Evolutionary conservation across 2,797 vertebrate species (phyloP), one percentile per base, ranked within the genome.

Genomic region (Limosa lapponica): DNA sequence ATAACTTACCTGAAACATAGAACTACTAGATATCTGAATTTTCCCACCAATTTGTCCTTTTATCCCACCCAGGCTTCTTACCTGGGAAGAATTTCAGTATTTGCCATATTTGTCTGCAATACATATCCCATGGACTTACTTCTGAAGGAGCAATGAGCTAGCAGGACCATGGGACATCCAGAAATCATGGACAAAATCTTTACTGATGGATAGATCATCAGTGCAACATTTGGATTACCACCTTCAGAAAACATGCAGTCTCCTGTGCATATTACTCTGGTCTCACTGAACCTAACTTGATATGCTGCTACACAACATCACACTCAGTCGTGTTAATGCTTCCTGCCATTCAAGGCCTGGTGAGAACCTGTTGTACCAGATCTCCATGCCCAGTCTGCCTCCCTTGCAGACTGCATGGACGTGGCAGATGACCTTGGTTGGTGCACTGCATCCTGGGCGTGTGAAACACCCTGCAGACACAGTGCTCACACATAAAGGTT

Each of bases 261-360:
- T 32, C 3, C 24, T 28, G 8, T 34, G 12, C 3, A 1, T 8
- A 16, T 55, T 49, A 17, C 17, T 66, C 34, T 64, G n/a, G 2
- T 44, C 32, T 77, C 46, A 7, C 51, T 39, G 46, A 13, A 8
- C 22, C 58, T 37, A 16, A 25, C 30, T 20, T 8, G 9, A 10
- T 18, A 19, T 0, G 3, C 7, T 65, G 27, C 17, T 32, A 19
- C 28, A 65, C 59, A 13, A 32, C 5, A 4, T 9, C 44, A 48
- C 0, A 2, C 0, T 1, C 16, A 44, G 20, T 3, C 2, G 2
- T 54, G 37, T 2, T 0, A 0, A 12, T 28, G 18, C 13, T 49
- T 72, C 18, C 71, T 65, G 59, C 28, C 23, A 22, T 70, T 41
- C 18, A 19, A 82, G 23, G 25, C 19, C 28, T 36, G 16, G 25